Evolutionary conservation across 1,140 invertebrate species (phyloP).

Genomic region (Halotydeus destructor): DNA sequence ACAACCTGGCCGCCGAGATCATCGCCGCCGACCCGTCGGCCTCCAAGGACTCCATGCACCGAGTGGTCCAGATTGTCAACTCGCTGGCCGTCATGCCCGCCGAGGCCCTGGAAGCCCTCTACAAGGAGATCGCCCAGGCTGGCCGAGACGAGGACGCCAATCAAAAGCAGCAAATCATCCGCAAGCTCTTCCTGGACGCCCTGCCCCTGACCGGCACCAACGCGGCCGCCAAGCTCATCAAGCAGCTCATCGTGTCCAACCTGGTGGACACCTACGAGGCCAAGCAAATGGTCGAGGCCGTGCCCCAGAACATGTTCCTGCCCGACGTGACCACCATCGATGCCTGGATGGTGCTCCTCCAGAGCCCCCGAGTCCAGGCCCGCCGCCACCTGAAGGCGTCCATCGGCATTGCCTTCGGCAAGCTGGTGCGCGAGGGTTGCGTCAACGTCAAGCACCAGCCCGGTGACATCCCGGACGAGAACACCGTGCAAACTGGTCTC

Average conservation of each 20-base stretch:
- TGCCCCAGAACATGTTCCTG: conserved; percentile 13
- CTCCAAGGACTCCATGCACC: conserved; percentile 10
- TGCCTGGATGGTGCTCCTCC: conserved; percentile 4
- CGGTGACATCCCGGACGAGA: conserved; percentile 5
- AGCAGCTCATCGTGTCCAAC: conserved; percentile 5
- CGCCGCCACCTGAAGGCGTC: conserved; percentile 9
- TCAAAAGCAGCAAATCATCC: conserved; percentile 6
- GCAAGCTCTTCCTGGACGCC: conserved; percentile 12
- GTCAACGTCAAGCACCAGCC: not conserved
- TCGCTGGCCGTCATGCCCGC: conserved; percentile 5
- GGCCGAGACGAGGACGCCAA: not conserved
- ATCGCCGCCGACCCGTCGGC: conserved; percentile 7
- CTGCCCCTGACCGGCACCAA: conserved; percentile 10
- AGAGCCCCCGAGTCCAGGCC: not conserved
- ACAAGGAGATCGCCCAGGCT: conserved; percentile 5
- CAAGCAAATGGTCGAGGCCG: conserved; percentile 15
- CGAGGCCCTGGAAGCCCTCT: not conserved
- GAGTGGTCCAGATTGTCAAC: conserved; percentile 10
- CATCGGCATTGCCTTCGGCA: conserved; percentile 9
- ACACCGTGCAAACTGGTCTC: not conserved
- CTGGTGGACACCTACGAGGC: conserved; percentile 9
- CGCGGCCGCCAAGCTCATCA: conserved; percentile 8
- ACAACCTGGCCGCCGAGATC: conserved; percentile 8
- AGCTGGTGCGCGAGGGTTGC: conserved; percentile 9
- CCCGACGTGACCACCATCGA: conserved; percentile 11